Percentiles rank a stretch among this genome's conserved stretches.
These are phyloP conservation scores for Corapipo altera DNA, from an alignment of 2,113 vertebrate species.

Conservation along the genomic window DNA sequence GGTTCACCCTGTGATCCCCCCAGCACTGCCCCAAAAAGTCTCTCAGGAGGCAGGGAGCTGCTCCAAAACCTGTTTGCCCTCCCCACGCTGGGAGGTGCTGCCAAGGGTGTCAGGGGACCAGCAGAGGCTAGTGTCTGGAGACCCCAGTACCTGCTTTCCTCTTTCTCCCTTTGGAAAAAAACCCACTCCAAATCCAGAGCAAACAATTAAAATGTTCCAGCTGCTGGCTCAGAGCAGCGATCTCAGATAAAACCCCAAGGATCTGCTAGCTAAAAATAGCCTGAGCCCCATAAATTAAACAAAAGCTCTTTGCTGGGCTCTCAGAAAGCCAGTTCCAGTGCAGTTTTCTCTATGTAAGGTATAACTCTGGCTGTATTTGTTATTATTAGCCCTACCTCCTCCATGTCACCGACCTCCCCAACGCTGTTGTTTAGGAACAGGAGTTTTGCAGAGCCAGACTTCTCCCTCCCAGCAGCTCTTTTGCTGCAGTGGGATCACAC, in stretches of 20 bases:
- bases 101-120: neutral
- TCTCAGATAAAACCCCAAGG: conserved; percentile 58
- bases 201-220: conserved; percentile 46
- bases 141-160: neutral
- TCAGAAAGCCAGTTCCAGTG: conserved; percentile 22
- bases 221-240: neutral
- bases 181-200: neutral
- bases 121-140: neutral
- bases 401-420: neutral
- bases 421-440: neutral
- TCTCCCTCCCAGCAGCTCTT: neutral
- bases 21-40: neutral
- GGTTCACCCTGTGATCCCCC: neutral
- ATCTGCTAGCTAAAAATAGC: conserved; percentile 73
- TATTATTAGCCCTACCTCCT: conserved; percentile 14
- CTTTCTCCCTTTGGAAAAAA: neutral
- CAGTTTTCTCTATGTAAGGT: conserved; percentile 34
- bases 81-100: fast-evolving
- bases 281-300: conserved; percentile 69
- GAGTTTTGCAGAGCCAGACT: neutral
- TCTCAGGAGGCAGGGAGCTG: neutral
- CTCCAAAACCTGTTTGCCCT: neutral
- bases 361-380: neutral
- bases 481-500: neutral
- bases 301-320: conserved; percentile 40